A percentile compares a stretch with the other conserved stretches of the same genome.
phyloP scores from a whole-genome alignment of 2,888 invertebrate species.

The Spisula subtruncata region DNA sequence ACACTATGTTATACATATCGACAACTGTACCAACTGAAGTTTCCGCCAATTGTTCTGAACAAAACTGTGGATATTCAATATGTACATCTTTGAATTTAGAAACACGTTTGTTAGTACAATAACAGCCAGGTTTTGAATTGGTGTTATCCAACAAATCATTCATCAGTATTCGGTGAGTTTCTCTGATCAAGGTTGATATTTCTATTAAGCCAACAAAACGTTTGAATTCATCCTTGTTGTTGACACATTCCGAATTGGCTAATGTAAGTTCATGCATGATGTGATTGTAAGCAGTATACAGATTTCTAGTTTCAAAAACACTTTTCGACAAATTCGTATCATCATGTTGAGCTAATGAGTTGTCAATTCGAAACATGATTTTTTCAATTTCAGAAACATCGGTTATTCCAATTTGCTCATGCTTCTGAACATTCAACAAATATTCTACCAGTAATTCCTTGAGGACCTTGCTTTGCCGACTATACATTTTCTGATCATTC shows the following conservation, averaged over 20 bases:
- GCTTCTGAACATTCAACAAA: constrained; percentile 37
- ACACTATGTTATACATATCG: constrained; percentile 22
- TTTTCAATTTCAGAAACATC: constrained; percentile 21
- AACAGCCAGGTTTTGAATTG: constrained; percentile 8
- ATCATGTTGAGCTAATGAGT: not conserved
- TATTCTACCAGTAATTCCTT: constrained; percentile 17
- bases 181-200: constrained; percentile 16
- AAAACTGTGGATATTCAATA: constrained; percentile 29
- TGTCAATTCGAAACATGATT: not conserved
- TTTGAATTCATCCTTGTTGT: not conserved
- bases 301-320: constrained; percentile 34
- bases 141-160: constrained; percentile 29
- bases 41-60: not conserved
- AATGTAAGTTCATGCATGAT: constrained; percentile 6
- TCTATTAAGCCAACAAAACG: constrained; percentile 20
- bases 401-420: constrained; percentile 27
- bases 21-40: constrained; percentile 15
- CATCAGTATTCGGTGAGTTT: constrained; percentile 38
- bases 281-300: constrained; percentile 40
- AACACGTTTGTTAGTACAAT: constrained; percentile 21
- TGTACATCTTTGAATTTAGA: not conserved
- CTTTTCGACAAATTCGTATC: not conserved
- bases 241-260: not conserved
- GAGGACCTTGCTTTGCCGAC: not conserved
- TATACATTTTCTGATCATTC: not conserved